Base-by-base conservation (phyloP, 2,797 vertebrate genomes). In the Hapalemur alaotrensis region DNA sequence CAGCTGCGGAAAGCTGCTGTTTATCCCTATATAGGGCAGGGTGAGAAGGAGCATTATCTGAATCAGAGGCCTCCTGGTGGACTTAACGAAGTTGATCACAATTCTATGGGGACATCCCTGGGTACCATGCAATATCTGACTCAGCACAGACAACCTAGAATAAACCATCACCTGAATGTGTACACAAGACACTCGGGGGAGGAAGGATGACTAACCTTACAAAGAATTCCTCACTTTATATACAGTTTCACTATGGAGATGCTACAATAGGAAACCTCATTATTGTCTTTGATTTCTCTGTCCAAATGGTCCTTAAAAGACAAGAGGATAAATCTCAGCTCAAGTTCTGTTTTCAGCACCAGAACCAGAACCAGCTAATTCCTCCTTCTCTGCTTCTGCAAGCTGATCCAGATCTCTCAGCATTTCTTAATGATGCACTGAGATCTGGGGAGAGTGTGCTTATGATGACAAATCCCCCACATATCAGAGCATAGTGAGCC, bases 371-470 rank as follows among this genome's bases (percentile, higher is more conserved):
- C 65, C 35, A 35, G 35, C 61, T 79, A 48, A 50, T 70, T 61
- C 82, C 85, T 67, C 43, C 54, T 76, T 65, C 25, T 22, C 59
- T 32, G 70, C 70, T 48, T 76, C 89, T 75, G 80, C 20, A 30
- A 12, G 48, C 83, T 90, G 95, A 92, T 81, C 87, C 22, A 65
- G 84, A 88, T 88, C 67, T n/a, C 88, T 38, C 75, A 1, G 83
- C 30, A 1, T n/a, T 88, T 76, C 90, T 81, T 93, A 90, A 94
- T 63, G 83, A 86, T 18, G 12, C 4, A 5, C 48, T 7, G 50
- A 80, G 52, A 93, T 46, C 83, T 18, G 78, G 87, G 41, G 8
- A 25, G n/a, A 69, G 52, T 4, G 0, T 35, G 69, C 30, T 52
- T 59, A 63, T 14, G 15, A 14, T 3, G 85, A 78, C 28, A 52